These are phyloP conservation scores for Rallus limicola DNA, from an alignment of 2,113 vertebrate species.

Conservation along the genomic window DNA sequence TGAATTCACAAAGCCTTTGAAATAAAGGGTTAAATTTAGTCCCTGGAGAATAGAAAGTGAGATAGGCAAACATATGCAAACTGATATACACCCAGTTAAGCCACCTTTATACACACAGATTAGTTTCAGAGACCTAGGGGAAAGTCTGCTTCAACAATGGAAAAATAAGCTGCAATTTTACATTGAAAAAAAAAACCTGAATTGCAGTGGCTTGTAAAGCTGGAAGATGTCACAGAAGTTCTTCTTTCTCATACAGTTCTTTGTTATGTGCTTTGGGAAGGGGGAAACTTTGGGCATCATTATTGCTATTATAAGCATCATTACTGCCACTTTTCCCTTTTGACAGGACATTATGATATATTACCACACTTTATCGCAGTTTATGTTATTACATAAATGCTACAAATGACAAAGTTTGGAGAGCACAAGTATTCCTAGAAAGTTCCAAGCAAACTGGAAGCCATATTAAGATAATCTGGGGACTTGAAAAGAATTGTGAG, in stretches of 20 bases:
- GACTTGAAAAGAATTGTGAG: background rate
- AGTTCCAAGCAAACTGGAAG: background rate
- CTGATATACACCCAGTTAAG: background rate
- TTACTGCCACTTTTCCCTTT: background rate
- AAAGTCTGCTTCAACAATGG: background rate
- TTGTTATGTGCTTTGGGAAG: background rate
- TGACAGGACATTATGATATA: background rate
- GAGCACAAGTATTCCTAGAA: conserved; percentile 7
- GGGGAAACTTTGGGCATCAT: background rate
- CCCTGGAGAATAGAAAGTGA: background rate
- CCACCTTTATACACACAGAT: background rate
- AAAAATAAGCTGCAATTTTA: background rate
- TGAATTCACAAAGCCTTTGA: background rate
- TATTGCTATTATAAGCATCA: background rate
- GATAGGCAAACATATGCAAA: background rate
- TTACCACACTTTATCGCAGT: background rate
- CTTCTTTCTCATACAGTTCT: background rate
- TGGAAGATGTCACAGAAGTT: background rate
- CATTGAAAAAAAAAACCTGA: background rate
- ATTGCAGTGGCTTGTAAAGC: background rate
- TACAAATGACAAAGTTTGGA: conserved; percentile 28
- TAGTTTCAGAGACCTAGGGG: background rate
- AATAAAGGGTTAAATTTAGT: background rate
- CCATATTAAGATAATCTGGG: conserved; percentile 4
- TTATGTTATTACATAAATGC: conserved; percentile 26